These are phyloP conservation scores for Hybos culiciformis DNA, from an alignment of 2,888 invertebrate species.

Conservation along the genomic window DNA sequence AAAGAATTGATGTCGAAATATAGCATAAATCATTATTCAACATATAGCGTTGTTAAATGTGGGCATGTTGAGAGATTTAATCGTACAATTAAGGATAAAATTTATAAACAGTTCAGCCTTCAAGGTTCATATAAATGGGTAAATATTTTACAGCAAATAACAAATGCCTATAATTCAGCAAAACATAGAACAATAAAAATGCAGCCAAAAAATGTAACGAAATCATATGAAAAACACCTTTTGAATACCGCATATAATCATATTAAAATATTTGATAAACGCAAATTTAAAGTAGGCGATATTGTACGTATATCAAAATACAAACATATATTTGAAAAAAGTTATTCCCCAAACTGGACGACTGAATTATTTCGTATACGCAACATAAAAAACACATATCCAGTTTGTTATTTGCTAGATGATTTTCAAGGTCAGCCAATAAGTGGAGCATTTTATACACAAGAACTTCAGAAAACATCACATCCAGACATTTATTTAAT, in stretches of 20 bases:
- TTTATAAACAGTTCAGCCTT: constrained; percentile 18
- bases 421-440: constrained; percentile 20
- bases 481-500: constrained; percentile 23
- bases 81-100: constrained; percentile 16
- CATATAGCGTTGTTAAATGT: too few relatives aligned
- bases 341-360: constrained; percentile 21
- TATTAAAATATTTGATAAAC: neutral
- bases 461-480: constrained; percentile 21
- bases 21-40: constrained; percentile 11
- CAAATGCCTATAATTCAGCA: too few relatives aligned
- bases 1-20: constrained; percentile 14
- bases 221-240: neutral
- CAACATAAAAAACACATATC: constrained; percentile 18
- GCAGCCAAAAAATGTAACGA: constrained; percentile 17
- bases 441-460: constrained; percentile 22
- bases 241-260: neutral
- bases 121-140: constrained; percentile 19
- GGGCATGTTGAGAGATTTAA: too few relatives aligned
- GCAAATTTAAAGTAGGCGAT: neutral
- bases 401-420: constrained; percentile 17
- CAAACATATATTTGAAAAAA: constrained; percentile 9
- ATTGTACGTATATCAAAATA: neutral
- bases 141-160: constrained; percentile 13
- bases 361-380: constrained; percentile 20
- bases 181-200: too few relatives aligned